These are phyloP conservation scores for Achatina immaculata DNA, from an alignment of 1,140 invertebrate genomes.

Conservation along the genomic window DNA sequence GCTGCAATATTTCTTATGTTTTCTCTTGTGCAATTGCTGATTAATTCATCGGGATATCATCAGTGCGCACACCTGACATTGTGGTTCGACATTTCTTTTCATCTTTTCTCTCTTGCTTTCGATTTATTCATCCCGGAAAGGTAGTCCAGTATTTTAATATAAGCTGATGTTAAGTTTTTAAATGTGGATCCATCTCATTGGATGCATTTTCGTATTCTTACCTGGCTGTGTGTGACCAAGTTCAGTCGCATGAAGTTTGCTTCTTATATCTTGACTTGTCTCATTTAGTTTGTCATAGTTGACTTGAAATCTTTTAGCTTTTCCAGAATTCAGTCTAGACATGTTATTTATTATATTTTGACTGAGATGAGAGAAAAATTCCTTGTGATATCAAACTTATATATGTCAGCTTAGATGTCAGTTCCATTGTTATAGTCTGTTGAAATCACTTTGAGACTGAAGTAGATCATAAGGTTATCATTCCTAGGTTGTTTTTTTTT, in stretches of 20 bases:
- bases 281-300: constrained; percentile 9
- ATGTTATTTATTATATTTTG: no score
- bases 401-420: no score
- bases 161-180: constrained; percentile 9
- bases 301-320: constrained; percentile 16
- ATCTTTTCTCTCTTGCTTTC: constrained; percentile 46
- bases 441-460: no score
- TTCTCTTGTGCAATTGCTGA: neutral
- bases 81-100: constrained; percentile 41
- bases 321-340: no score
- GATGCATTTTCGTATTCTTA: neutral
- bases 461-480: no score
- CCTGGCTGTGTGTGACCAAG: neutral
- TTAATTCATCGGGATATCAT: constrained; percentile 18
- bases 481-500: no score
- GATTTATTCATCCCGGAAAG: constrained; percentile 38
- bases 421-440: no score
- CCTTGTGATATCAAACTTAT: no score
- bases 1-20: constrained; percentile 1
- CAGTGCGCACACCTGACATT: constrained; percentile 27
- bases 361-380: no score
- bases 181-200: constrained; percentile 18
- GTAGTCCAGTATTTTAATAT: constrained; percentile 39
- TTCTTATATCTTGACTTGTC: constrained; percentile 13
- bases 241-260: constrained; percentile 14